Conservation (phyloP, 2,113 vertebrate species). For the Neogobius melanostomus region DNA sequence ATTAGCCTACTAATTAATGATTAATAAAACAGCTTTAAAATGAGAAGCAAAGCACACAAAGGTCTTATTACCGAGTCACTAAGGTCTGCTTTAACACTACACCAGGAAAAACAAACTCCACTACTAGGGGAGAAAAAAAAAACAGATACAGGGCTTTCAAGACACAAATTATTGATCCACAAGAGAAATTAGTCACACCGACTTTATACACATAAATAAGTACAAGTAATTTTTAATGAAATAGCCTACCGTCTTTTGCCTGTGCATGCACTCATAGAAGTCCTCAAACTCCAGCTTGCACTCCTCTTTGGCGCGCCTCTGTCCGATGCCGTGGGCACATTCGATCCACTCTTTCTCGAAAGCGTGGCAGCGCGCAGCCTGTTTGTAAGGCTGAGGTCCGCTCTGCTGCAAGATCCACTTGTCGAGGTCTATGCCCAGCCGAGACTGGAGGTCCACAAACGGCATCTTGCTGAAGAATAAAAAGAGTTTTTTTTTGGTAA, state of each 20-base stretch:
- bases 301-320: slow-evolving; percentile 82
- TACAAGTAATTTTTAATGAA: no score
- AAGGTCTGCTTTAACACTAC: no score
- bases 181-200: no score
- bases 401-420: slow-evolving; percentile 81
- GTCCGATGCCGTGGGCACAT: slow-evolving; percentile 85
- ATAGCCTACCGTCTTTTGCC: slow-evolving; percentile 80
- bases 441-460: slow-evolving; percentile 81
- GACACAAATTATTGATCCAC: no score
- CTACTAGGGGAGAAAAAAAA: no score
- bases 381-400: slow-evolving; percentile 73
- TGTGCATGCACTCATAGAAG: slow-evolving; percentile 86
- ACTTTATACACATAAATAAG: no score
- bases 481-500: not conserved
- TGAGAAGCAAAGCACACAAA: no score
- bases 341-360: slow-evolving; percentile 97
- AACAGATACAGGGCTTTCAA: no score
- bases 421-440: slow-evolving; percentile 83
- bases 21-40: no score
- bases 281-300: slow-evolving; percentile 88
- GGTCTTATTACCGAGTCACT: no score
- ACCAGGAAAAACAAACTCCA: no score
- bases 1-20: no score
- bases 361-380: slow-evolving; percentile 78
- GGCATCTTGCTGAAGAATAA: slow-evolving; percentile 81